These are phyloP conservation scores for Gymnoscopelus braueri DNA, from an alignment of 2,797 vertebrate species.

Conservation along the genomic window DNA sequence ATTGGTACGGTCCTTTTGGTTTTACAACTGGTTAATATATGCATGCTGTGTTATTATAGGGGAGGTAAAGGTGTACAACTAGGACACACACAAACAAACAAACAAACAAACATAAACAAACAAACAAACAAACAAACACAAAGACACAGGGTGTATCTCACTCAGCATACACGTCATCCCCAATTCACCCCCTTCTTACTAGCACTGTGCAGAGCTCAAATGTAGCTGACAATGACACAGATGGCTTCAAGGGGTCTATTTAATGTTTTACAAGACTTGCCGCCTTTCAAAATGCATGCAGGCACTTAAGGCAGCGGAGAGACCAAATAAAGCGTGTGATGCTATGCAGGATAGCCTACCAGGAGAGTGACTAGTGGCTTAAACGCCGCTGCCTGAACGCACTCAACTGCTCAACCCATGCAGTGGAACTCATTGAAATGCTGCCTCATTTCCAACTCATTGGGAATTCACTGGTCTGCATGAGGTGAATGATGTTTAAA, in stretches of 20 bases:
- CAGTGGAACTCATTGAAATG: conserved; percentile 39
- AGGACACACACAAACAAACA: conserved; percentile 1
- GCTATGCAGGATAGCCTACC: conserved; percentile 57
- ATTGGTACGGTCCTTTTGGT: too few species aligned
- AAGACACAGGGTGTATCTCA: background rate
- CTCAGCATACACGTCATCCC: conserved; percentile 11
- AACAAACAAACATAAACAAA: background rate
- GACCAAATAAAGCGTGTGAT: conserved; percentile 74
- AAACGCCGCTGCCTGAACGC: conserved; percentile 48
- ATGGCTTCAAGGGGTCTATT: conserved; percentile 64
- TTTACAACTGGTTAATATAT: too few species aligned
- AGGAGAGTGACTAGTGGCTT: conserved; percentile 57
- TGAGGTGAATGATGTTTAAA: conserved; percentile 22
- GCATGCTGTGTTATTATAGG: too few species aligned
- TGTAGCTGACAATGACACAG: conserved; percentile 65
- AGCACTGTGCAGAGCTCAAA: conserved; percentile 40
- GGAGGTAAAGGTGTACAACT: too few species aligned
- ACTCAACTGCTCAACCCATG: conserved; percentile 44
- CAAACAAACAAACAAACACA: background rate
- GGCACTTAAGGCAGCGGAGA: conserved; percentile 66
- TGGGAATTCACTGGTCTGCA: conserved; percentile 43
- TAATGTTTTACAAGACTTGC: conserved; percentile 78
- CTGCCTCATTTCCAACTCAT: conserved; percentile 38
- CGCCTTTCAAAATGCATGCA: conserved; percentile 69
- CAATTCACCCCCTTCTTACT: conserved; percentile 24